Base-by-base conservation (phyloP, 2,888 invertebrate species). In the Pomacea canaliculata region DNA sequence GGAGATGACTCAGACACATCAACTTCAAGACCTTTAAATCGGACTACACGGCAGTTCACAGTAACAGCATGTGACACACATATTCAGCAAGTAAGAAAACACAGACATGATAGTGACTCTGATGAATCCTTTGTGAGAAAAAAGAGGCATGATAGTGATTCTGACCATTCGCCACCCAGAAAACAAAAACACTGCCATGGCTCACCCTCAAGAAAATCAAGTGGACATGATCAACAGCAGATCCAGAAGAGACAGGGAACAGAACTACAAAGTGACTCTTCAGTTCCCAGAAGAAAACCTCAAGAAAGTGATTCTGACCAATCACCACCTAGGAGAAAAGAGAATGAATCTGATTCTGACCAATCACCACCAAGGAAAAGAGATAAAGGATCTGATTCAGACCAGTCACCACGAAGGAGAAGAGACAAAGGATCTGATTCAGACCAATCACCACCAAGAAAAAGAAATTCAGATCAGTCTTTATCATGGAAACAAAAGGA, bases 401-500 rank as follows among this genome's bases (percentile, higher is more conserved):
- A 83, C 81, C 78, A 88, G 19, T 88, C 89, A 60, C 86, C 86
- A 27, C 84, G 81, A 63, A 85, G 83, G 77, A 87, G 83, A 75
- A 76, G 74, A 75, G 82, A 84, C 1, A 27, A 27, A 9, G 63
- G 8, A 63, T 18, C 19, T 4, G 63, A 63, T 19, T 63, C 63
- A 4, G 63, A 63, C 27, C 63, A 63, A 7, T 63, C 63, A 18
- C 63, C 63, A 83, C 78, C 83, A 66, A 87, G 87, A 79, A 88
- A 84, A 84, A 79, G 76, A 60, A 83, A 85, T 78, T 83, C 81
- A 76, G 81, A 83, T 81, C 78, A 88, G 13, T 88, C 89, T 51
- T 86, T 86, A 27, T 83, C 81, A 62, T 84, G 83, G 73, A 82
- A 93, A 83, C 94, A 94, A 13, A 93, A 69, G 19, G 27, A n/a